phyloP scores from a whole-genome alignment of 2,113 vertebrate species.

The Mellivora capensis region DNA sequence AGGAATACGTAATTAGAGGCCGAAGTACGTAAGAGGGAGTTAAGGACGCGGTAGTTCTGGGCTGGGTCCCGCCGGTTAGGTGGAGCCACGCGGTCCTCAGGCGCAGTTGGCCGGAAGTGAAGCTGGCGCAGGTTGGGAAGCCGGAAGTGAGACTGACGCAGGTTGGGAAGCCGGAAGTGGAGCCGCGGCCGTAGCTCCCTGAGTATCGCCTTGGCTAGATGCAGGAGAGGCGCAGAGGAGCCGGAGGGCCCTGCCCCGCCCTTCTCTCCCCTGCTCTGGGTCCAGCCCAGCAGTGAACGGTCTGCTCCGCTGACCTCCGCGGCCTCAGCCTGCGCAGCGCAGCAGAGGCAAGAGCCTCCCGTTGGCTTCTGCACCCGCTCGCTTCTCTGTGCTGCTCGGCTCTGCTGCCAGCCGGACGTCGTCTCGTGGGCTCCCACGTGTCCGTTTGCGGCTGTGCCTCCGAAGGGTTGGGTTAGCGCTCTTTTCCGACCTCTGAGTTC shows the following conservation, averaged over 20 bases:
- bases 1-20: background rate
- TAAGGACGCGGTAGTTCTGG: background rate
- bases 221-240: background rate
- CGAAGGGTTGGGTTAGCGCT: background rate
- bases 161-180: background rate
- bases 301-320: background rate
- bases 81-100: background rate
- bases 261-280: background rate
- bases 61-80: background rate
- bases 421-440: background rate
- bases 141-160: background rate
- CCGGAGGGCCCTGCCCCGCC: background rate
- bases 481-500: background rate
- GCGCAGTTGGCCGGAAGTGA: background rate
- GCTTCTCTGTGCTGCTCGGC: background rate
- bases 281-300: too few relatives aligned
- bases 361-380: accelerated
- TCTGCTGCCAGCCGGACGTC: background rate
- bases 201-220: background rate
- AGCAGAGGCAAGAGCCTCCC: background rate
- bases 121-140: background rate
- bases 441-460: background rate
- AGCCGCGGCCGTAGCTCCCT: accelerated
- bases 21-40: background rate
- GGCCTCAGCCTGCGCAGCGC: background rate